These are phyloP conservation scores for Ochropleura plecta DNA, from an alignment of 2,888 invertebrate species.

Conservation along the genomic window DNA sequence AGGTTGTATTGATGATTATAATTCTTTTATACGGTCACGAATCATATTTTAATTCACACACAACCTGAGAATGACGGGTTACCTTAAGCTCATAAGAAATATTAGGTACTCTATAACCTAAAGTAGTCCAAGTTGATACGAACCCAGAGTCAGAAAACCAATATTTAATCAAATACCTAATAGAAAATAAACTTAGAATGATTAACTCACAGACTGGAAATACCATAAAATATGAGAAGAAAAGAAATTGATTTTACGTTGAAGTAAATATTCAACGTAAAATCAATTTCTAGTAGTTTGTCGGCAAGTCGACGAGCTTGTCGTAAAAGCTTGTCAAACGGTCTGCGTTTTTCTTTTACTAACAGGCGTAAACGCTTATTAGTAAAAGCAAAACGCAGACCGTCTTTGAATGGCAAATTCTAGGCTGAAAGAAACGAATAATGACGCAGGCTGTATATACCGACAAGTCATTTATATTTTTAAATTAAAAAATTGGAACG, in stretches of 20 bases:
- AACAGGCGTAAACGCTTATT: constrained; percentile 52
- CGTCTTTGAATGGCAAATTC: constrained; percentile 47
- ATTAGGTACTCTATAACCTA: background rate
- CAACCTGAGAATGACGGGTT: no score
- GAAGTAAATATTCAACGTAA: constrained; percentile 6
- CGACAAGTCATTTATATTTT: constrained; percentile 8
- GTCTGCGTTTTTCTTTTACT: constrained; percentile 40
- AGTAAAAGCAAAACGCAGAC: no score
- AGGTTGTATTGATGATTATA: no score
- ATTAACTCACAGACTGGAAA: constrained; percentile 1
- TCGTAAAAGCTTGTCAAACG: constrained; percentile 55
- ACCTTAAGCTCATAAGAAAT: background rate
- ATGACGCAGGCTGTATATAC: constrained; percentile 29
- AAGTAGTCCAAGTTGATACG: background rate
- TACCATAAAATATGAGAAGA: background rate
- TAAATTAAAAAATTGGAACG: constrained; percentile 19
- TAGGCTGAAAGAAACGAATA: constrained; percentile 47
- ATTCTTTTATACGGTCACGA: no score
- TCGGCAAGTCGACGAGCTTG: constrained; percentile 30
- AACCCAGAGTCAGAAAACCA: background rate
- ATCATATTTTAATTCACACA: no score
- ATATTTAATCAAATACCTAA: constrained; percentile 2
- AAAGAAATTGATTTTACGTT: constrained; percentile 5
- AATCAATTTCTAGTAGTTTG: constrained; percentile 49
- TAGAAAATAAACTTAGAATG: background rate